Conservation (phyloP, 2,888 invertebrate genomes). For the Crossocerus cetratus region DNA sequence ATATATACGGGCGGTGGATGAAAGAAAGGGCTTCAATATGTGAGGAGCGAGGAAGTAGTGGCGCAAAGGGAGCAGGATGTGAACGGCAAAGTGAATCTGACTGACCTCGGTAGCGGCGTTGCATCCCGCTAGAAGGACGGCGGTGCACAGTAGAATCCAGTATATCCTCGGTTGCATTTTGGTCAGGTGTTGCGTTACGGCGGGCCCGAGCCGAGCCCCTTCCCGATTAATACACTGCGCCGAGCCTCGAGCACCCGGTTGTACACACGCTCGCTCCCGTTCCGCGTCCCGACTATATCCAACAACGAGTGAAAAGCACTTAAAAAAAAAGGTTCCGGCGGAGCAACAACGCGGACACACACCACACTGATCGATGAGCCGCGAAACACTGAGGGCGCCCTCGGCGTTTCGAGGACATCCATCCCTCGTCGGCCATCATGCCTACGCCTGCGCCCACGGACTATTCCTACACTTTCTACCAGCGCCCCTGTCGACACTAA, state of each 20-base stretch:
- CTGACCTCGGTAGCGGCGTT: conserved; percentile 87
- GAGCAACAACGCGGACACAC: conserved; percentile 72
- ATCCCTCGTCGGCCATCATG: not conserved
- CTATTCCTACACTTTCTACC: not conserved
- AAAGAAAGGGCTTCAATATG: too few species aligned
- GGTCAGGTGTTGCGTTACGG: conserved; percentile 30
- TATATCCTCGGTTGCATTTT: conserved; percentile 87
- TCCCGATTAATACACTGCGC: conserved; percentile 23
- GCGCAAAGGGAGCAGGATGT: not conserved
- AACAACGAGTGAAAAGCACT: conserved; percentile 60
- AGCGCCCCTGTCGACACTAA: not conserved
- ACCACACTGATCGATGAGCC: conserved; percentile 76
- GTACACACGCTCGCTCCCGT: too few species aligned
- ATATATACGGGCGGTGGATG: too few species aligned
- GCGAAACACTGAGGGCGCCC: conserved; percentile 73
- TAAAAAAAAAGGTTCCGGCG: conserved; percentile 61
- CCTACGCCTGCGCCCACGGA: not conserved
- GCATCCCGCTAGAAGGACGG: conserved; percentile 86
- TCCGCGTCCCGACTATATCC: conserved; percentile 18
- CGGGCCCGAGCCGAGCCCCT: conserved; percentile 47
- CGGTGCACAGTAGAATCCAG: conserved; percentile 85
- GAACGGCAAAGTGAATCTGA: conserved; percentile 45
- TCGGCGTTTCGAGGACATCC: too few species aligned
- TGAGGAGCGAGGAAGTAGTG: not conserved
- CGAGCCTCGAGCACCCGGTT: not conserved